Conservation (phyloP, 2,888 invertebrate species). For the Lepidonotus clava region DNA sequence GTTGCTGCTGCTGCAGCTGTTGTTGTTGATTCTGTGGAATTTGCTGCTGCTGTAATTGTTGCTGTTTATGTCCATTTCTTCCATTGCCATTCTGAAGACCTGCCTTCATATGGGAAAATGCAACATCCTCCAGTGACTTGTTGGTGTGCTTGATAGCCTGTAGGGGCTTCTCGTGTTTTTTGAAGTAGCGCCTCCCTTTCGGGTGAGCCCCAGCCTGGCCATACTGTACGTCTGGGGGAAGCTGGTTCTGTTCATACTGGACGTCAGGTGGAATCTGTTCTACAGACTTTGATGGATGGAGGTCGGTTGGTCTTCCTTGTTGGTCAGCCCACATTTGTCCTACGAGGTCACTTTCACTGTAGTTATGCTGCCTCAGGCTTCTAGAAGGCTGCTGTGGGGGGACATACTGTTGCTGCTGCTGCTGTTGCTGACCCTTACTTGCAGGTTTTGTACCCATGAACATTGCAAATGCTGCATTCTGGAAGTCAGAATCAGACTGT, state of each 20-base stretch:
- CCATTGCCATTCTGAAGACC: constrained; percentile 1
- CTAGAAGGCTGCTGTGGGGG: neutral
- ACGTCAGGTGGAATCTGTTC: constrained; percentile 21
- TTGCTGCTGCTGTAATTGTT: neutral
- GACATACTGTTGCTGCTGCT: neutral
- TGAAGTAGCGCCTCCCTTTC: constrained; percentile 30
- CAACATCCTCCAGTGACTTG: constrained; percentile 56
- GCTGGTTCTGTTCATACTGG: constrained; percentile 36
- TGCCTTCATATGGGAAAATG: constrained; percentile 31
- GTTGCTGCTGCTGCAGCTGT: neutral
- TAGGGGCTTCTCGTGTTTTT: constrained; percentile 13
- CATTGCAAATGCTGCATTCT: constrained; percentile 16
- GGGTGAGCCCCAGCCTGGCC: constrained; percentile 8
- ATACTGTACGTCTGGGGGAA: constrained; percentile 30
- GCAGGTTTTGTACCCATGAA: neutral
- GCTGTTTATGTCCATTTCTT: neutral
- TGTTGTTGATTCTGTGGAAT: neutral
- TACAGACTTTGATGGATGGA: neutral
- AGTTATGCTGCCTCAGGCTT: neutral
- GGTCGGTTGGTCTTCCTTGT: neutral
- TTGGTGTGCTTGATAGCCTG: constrained; percentile 38
- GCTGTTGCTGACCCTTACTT: neutral
- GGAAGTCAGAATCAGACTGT: constrained; percentile 22
- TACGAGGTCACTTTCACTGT: neutral
- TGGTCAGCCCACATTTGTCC: constrained; percentile 45